A percentile compares a stretch with the other conserved stretches of the same genome.
phyloP scores from a whole-genome alignment of 2,888 invertebrate genomes.

The Meganola albula region DNA sequence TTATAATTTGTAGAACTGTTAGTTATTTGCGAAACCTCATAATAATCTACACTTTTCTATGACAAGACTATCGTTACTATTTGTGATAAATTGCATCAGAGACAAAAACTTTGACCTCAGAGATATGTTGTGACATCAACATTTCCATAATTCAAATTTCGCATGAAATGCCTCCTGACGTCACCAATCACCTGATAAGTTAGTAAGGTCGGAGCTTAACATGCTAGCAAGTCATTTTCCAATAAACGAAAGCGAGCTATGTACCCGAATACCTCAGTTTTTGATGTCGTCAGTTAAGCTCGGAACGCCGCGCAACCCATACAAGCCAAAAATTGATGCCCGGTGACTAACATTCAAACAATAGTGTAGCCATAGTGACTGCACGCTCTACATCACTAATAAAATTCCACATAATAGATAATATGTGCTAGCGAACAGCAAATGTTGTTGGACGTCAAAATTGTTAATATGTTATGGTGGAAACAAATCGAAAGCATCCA shows the following conservation, averaged over 20 bases:
- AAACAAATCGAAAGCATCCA: conserved; percentile 63
- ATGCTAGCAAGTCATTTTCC: conserved; percentile 53
- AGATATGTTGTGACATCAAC: conserved; percentile 31
- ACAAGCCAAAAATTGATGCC: conserved; percentile 31
- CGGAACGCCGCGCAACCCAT: conserved; percentile 53
- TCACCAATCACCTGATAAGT: conserved; percentile 62
- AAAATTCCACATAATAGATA: conserved; percentile 39
- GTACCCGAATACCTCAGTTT: too few species aligned
- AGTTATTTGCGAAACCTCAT: too few species aligned
- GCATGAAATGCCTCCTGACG: conserved; percentile 50
- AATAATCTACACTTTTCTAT: too few species aligned
- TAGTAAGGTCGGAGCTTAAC: conserved; percentile 50
- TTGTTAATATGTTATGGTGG: conserved; percentile 72
- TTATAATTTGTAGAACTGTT: too few species aligned
- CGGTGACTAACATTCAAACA: conserved; percentile 36
- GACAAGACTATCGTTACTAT: too few species aligned
- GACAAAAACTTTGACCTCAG: conserved; percentile 30
- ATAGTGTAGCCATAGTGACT: conserved; percentile 62
- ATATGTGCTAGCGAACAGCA: conserved; percentile 34
- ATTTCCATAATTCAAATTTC: conserved; percentile 35
- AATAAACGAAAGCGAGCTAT: conserved; percentile 53
- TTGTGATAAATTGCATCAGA: too few species aligned
- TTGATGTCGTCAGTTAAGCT: conserved; percentile 60
- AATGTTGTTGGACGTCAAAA: conserved; percentile 33
- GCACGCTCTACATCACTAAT: conserved; percentile 32